Evolutionary conservation across 92 coral and sea anemone genomes (phyloP), one percentile per base, ranked within the genome.

Genomic region (Porites cylindrica): DNA sequence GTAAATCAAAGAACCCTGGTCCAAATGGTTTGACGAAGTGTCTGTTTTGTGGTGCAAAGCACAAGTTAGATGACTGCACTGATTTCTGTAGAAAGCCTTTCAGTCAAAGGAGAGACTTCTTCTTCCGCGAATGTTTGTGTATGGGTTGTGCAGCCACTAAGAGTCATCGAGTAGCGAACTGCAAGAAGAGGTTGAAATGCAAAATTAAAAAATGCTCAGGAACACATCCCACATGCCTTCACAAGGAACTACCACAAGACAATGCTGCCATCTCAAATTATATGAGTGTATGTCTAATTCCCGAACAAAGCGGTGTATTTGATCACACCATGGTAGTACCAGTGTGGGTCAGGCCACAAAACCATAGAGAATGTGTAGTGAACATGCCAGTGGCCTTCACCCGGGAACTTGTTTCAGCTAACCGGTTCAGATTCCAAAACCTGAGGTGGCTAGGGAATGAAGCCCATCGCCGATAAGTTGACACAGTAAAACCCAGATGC

Each of bases 141-240:
- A 2, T 38, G 43, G 32, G 32, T 26, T 26, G 32, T 26, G 32
- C 32, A 26, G 32, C 32, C 32, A 26, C 2, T 26, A 26, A 26
- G 32, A 26, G 32, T 26, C 32, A 26, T 26, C 32, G 32, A 2
- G 32, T 26, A 26, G 32, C 32, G 32, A 26, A 26, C 32, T 26
- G 32, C 24, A 26, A 26, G 32, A 0, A 26, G 32, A 26, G 32
- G 32, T 26, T 26, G 32, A 26, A 26, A 26, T 26, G 2, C 32
- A 26, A 26, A 26, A 26, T 26, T 26, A 26, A 26, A 26, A 26
- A 2, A 26, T 26, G 87, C 29, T 72, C 67, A 56, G 18, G n/a
- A 83, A 20, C 38, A 8, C 87, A 72, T 47, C 84, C 80, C 23
- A 83, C 87, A 10, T 73, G 82, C 67, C 87, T 83, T 50, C 87